Conservation (phyloP, 2,797 vertebrate genomes). For the Rhynchonycteris naso region DNA sequence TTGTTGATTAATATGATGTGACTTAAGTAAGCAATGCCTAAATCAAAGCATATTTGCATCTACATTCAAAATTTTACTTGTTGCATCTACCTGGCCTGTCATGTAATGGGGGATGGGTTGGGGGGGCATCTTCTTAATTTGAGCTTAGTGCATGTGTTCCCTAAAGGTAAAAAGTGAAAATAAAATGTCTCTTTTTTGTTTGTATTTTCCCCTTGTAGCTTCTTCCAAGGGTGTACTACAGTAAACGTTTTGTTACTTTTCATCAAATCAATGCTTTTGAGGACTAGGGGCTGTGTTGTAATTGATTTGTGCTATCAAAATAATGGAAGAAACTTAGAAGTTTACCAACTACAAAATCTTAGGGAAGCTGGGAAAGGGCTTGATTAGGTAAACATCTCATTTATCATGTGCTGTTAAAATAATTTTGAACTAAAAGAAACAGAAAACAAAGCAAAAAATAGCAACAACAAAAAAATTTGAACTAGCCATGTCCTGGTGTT, state of each 20-base stretch:
- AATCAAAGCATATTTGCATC: conserved; percentile 11
- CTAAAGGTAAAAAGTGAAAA: not conserved
- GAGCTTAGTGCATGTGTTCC: not conserved
- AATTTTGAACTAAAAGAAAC: not conserved
- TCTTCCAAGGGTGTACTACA: conserved; percentile 86
- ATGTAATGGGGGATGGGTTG: not conserved
- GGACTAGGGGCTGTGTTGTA: conserved; percentile 91
- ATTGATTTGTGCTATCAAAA: conserved; percentile 94
- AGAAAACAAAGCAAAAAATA: too few species aligned
- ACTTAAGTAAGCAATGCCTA: conserved; percentile 40
- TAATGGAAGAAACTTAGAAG: conserved; percentile 86
- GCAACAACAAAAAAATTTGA: not conserved
- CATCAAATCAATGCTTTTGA: conserved; percentile 98
- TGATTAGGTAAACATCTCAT: conserved; percentile 78
- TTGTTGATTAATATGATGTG: conserved; percentile 18
- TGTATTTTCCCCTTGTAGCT: conserved; percentile 81
- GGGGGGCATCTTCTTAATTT: not conserved
- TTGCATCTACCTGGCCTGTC: not conserved
- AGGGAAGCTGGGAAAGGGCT: conserved; percentile 89
- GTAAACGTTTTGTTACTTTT: conserved; percentile 89
- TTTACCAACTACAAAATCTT: conserved; percentile 92
- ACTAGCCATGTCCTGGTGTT: not conserved
- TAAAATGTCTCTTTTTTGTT: not conserved
- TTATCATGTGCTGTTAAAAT: conserved; percentile 11
- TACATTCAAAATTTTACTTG: conserved; percentile 4